phyloP scores from a whole-genome alignment of 2,113 vertebrate species.

The Gymnogyps californianus region DNA sequence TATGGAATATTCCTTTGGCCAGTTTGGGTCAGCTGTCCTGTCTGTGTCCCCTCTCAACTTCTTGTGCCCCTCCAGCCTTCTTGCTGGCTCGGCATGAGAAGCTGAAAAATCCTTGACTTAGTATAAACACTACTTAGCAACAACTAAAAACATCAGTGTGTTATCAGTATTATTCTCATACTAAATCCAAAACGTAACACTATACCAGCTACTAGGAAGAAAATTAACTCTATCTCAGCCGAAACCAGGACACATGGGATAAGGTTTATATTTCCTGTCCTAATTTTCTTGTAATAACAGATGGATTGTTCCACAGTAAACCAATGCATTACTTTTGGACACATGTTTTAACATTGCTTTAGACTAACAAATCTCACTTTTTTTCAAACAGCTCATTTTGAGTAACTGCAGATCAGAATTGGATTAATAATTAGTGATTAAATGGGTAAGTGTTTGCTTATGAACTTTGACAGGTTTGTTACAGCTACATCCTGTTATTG shows the following conservation, averaged over 20 bases:
- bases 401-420: conserved; percentile 51
- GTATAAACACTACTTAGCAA: too few species aligned
- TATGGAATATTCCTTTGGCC: too few species aligned
- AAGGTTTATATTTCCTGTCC: conserved; percentile 67
- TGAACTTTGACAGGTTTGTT: conserved; percentile 52
- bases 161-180: too few species aligned
- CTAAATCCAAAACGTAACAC: too few species aligned
- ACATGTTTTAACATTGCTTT: conserved; percentile 49
- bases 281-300: conserved; percentile 69
- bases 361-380: conserved; percentile 54
- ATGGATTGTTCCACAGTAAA: conserved; percentile 67
- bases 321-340: conserved; percentile 49
- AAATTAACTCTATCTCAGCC: too few species aligned
- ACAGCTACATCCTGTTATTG: conserved; percentile 29
- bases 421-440: conserved; percentile 70
- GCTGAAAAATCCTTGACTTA: too few species aligned
- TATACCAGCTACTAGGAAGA: too few species aligned
- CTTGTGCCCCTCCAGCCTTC: too few species aligned
- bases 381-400: conserved; percentile 44
- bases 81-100: too few species aligned
- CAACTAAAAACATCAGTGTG: too few species aligned
- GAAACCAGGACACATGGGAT: not conserved
- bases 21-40: too few species aligned
- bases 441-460: conserved; percentile 49
- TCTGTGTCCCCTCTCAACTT: too few species aligned